Conservation (phyloP, 2,888 invertebrate species). For the Capitulum mitella region DNA sequence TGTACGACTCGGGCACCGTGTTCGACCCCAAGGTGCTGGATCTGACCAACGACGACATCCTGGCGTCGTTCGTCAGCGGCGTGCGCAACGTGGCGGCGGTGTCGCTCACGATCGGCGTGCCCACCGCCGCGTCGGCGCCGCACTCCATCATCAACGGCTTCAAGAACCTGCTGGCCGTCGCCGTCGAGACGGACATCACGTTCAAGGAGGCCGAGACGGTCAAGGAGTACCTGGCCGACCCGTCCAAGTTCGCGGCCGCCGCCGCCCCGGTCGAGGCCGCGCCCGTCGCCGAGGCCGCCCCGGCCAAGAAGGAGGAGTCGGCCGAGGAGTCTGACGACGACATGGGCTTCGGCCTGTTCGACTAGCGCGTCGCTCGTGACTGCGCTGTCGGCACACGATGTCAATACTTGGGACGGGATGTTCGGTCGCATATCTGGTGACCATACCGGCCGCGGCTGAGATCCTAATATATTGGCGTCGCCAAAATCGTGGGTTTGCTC, state of each 20-base stretch:
- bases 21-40: slow-evolving; percentile 95
- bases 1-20: slow-evolving; percentile 96
- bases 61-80: slow-evolving; percentile 81
- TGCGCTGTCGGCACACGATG: background rate
- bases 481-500: slow-evolving; percentile 28
- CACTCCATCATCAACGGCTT: slow-evolving; percentile 97
- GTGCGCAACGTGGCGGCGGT: slow-evolving; percentile 90
- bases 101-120: slow-evolving; percentile 88
- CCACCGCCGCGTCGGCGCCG: slow-evolving; percentile 91
- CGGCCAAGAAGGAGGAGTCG: slow-evolving; percentile 62
- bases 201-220: slow-evolving; percentile 91
- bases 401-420: background rate
- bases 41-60: slow-evolving; percentile 93
- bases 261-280: slow-evolving; percentile 59
- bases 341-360: slow-evolving; percentile 73
- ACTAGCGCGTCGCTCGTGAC: slow-evolving; percentile 27
- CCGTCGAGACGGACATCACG: slow-evolving; percentile 89
- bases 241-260: slow-evolving; percentile 79
- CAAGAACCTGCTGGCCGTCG: slow-evolving; percentile 94
- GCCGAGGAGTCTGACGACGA: slow-evolving; percentile 79
- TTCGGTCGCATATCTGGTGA: slow-evolving; percentile 9
- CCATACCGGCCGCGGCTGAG: slow-evolving; percentile 16
- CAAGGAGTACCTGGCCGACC: slow-evolving; percentile 90
- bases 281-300: slow-evolving; percentile 56
- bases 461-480: slow-evolving; percentile 23